Percentiles rank a stretch among this genome's conserved stretches.
Conservation (phyloP, 2,888 invertebrate species). For the Aleiodes alternator region DNA sequence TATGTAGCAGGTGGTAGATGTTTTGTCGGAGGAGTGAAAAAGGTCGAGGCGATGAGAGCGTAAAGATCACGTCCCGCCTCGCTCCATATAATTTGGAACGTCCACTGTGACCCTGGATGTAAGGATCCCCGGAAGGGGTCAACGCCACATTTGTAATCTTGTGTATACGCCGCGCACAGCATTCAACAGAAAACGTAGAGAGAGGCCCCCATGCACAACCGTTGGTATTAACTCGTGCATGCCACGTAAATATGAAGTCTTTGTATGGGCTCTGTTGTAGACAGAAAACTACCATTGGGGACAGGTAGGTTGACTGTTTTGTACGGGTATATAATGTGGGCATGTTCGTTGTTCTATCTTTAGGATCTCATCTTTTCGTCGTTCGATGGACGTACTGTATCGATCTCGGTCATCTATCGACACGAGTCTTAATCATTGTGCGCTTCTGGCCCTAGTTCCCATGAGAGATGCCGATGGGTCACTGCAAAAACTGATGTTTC, state of each 20-base stretch:
- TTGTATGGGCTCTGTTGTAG: background rate
- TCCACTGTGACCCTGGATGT: constrained; percentile 68
- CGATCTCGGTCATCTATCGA: constrained; percentile 48
- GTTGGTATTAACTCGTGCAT: constrained; percentile 12
- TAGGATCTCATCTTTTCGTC: constrained; percentile 9
- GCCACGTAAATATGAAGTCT: constrained; percentile 9
- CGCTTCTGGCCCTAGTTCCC: constrained; percentile 38
- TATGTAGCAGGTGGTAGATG: constrained; percentile 49
- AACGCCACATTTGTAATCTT: constrained; percentile 72
- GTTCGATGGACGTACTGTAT: constrained; percentile 23
- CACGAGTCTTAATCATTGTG: constrained; percentile 30
- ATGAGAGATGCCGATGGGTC: too few relatives aligned
- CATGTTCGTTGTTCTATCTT: constrained; percentile 3
- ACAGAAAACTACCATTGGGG: constrained; percentile 5
- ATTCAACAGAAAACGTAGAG: background rate
- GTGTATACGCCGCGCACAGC: constrained; percentile 29
- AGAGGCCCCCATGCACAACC: background rate
- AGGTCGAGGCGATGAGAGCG: constrained; percentile 45
- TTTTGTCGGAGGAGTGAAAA: constrained; percentile 40
- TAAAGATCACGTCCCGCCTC: constrained; percentile 67
- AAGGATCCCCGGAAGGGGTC: constrained; percentile 66
- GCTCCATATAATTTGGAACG: constrained; percentile 73
- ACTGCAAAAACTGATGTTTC: too few relatives aligned
- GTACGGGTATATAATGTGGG: background rate
- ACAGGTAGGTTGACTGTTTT: constrained; percentile 7